Evolutionary conservation across 2,797 vertebrate genomes (phyloP).

Genomic region (Masticophis lateralis): DNA sequence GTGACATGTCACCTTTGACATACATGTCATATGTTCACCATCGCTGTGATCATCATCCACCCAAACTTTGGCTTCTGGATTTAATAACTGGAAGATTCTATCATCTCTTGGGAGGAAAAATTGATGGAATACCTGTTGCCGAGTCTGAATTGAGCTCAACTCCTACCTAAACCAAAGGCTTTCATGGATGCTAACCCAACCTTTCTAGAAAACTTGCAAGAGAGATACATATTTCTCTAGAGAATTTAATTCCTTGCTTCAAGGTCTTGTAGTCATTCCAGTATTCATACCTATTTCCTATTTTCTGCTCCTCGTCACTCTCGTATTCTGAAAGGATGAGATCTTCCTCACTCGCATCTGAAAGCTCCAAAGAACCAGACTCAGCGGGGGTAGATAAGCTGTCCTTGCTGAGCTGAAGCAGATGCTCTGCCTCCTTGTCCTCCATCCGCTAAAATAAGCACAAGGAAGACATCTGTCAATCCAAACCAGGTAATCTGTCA

Average conservation of each 20-base stretch:
- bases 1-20: neutral
- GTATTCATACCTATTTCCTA: slow-evolving; percentile 62
- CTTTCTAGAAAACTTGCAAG: neutral
- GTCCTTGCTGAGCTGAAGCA: slow-evolving; percentile 84
- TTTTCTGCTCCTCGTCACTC: slow-evolving; percentile 87
- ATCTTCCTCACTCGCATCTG: slow-evolving; percentile 82
- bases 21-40: neutral
- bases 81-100: neutral
- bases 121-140: neutral
- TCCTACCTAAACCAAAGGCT: neutral
- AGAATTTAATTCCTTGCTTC: neutral
- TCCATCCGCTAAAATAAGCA: slow-evolving; percentile 71
- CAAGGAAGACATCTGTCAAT: neutral
- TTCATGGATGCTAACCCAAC: neutral
- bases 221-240: neutral
- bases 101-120: neutral
- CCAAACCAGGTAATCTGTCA: neutral
- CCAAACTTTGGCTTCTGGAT: neutral
- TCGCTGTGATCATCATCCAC: neutral
- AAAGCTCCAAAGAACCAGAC: slow-evolving; percentile 30
- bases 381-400: slow-evolving; percentile 60
- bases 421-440: slow-evolving; percentile 79
- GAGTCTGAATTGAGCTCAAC: neutral
- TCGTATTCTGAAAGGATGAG: slow-evolving; percentile 91
- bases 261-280: neutral